phyloP scores from a whole-genome alignment of 2,113 vertebrate species.

The Gallinago paraguaiae region DNA sequence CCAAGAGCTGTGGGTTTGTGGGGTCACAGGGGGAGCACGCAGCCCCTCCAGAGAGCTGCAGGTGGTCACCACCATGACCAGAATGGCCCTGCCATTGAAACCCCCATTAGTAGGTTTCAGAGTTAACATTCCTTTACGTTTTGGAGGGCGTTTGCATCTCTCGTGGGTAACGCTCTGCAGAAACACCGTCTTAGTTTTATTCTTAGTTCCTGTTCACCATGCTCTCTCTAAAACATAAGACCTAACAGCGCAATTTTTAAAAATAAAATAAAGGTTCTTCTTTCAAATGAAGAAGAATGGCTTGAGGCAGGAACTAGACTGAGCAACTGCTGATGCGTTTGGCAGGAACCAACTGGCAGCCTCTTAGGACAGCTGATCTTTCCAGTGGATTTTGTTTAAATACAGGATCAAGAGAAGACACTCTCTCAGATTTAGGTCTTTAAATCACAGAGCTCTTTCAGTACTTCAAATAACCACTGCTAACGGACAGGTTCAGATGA shows the following conservation, averaged over 20 bases:
- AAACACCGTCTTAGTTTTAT: background rate
- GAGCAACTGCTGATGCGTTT: background rate
- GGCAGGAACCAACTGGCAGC: background rate
- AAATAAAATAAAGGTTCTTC: background rate
- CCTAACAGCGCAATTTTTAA: background rate
- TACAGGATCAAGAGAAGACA: background rate
- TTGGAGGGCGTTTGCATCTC: background rate
- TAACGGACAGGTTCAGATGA: background rate
- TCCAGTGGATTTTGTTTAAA: background rate
- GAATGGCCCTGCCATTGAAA: background rate
- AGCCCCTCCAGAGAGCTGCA: background rate
- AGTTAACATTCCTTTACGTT: background rate
- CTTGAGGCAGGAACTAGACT: background rate
- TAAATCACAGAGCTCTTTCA: background rate
- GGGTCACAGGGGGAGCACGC: fast-evolving
- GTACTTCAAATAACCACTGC: background rate
- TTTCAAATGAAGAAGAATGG: background rate
- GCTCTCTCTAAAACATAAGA: background rate
- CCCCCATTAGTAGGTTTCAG: background rate
- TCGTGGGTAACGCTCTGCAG: background rate
- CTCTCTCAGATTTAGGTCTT: background rate
- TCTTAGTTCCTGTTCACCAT: background rate
- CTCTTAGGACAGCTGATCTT: background rate
- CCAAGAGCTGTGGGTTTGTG: fast-evolving
- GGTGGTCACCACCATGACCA: background rate